Evolutionary conservation across 2,797 vertebrate genomes (phyloP), one percentile per base, ranked within the genome.

Genomic region (Channallabes apus): DNA sequence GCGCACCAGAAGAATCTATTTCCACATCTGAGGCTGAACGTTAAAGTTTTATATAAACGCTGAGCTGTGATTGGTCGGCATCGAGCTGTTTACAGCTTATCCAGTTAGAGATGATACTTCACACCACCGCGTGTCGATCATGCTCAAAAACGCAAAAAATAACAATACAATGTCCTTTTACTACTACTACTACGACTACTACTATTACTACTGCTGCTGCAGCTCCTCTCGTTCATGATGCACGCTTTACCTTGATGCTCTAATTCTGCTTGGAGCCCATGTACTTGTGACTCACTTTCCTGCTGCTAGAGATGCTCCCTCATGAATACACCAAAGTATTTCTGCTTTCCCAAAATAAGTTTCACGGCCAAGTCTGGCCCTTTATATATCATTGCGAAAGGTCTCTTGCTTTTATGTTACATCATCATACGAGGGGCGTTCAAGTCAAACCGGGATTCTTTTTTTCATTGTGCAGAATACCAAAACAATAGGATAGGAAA

Each of bases 331-430:
- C 12, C 58, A 62, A 79, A 61, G 18, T 27, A 61, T 77, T 8
- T 32, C 8, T 59, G 35, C 29, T 35, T 59, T 56, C 51, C 51
- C 11, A 73, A 73, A 54, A 72, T 46, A 73, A 46, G 15, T 24
- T 46, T 75, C 4, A 15, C 18, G 46, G 38, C 71, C 41, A 75
- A 29, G 51, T 76, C 73, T 76, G 73, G n/a, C 27, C 29, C 12
- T 32, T 35, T 77, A 58, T 35, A 35, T 77, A 35, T 77, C 73
- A 35, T 77, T 22, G 58, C 6, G 59, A 77, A 79, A n/a, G 12
- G 22, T 24, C 58, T 61, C 76, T 78, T 78, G 58, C 20, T 61
- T 38, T 35, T 61, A 78, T 61, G 76, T n/a, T 61, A 24, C 76
- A 78, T 61, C 32, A 59, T 78, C 58, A 78, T 61, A 38, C 20